Evolutionary conservation across 2,888 invertebrate species (phyloP).

Genomic region (Elaeidobius kamerunicus): DNA sequence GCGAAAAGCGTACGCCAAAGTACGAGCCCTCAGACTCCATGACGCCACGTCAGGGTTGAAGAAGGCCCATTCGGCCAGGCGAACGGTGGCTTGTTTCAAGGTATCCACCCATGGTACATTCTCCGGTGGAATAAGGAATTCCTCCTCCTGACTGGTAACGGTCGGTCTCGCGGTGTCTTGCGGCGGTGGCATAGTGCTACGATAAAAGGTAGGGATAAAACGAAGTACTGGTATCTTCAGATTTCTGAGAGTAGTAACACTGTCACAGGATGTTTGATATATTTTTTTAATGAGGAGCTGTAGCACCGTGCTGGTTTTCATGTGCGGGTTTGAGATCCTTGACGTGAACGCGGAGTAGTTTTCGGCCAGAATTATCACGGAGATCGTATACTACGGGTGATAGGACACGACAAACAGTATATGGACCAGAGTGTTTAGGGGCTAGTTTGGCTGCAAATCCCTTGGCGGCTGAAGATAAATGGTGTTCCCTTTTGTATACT

Average conservation of each 20-base stretch:
- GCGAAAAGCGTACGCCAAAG: neutral
- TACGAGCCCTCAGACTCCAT: neutral
- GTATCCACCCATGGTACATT: too few species aligned
- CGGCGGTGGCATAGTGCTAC: neutral
- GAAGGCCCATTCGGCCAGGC: neutral
- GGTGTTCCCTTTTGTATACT: neutral
- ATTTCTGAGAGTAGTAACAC: too few species aligned
- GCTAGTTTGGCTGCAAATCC: conserved; percentile 6
- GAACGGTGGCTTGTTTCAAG: too few species aligned
- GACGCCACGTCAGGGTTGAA: neutral
- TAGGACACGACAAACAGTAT: too few species aligned
- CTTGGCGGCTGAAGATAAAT: neutral
- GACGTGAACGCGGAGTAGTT: neutral
- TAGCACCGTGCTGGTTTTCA: neutral
- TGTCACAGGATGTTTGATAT: too few species aligned
- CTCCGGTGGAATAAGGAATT: too few species aligned
- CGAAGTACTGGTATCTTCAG: too few species aligned
- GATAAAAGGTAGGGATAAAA: neutral
- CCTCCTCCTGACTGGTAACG: too few species aligned
- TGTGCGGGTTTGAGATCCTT: neutral
- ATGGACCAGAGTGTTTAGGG: conserved; percentile 3
- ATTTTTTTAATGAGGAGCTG: too few species aligned
- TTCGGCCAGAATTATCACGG: neutral
- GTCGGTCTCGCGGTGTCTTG: neutral
- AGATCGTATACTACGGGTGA: neutral